Evolutionary conservation across 64 coral and sea anemone species (phyloP), one percentile per base, ranked within the genome.

Genomic region (Porites lutea): DNA sequence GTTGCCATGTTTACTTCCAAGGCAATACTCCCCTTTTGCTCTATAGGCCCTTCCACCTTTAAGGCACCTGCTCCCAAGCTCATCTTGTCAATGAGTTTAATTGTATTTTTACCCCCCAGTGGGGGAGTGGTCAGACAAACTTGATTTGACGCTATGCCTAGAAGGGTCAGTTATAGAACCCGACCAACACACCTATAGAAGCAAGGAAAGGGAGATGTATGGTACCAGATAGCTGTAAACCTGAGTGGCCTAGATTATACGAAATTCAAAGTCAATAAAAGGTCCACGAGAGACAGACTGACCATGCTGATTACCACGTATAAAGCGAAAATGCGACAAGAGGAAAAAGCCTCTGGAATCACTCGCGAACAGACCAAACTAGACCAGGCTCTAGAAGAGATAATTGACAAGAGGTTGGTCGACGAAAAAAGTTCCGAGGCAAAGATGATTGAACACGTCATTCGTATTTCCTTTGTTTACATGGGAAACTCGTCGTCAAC

Each of bases 91-190:
- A 37, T 37, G 27, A 37, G 27, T 37, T 37, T 37, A 37, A 37
- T 37, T 37, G 27, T 37, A 37, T 37, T 37, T 37, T 37, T 37
- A 37, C 27, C 27, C 1, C 27, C 27, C 27, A 37, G n/a, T n/a
- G n/a, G n/a, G n/a, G 84, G 84, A 87, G 65, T 87, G 84, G 84
- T 72, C 84, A 53, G 84, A 87, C 63, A 71, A 87, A 69, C 83
- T 72, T 18, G 64, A 72, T 71, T n/a, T 72, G 53, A 52, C 18
- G 48, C 22, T 87, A 18, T 72, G 83, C 65, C 16, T 64, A 23
- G 65, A 73, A 71, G 84, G 71, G 13, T 71, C 72, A 9, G 67
- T 87, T 43, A 87, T 72, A 45, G 67, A 87, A 51, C 66, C 84
- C 64, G 72, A 71, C 15, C 67, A 87, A 49, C 27, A 87, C 11